These are phyloP conservation scores for Vulpes ferrilata DNA, from an alignment of 2,113 vertebrate species.

Conservation along the genomic window DNA sequence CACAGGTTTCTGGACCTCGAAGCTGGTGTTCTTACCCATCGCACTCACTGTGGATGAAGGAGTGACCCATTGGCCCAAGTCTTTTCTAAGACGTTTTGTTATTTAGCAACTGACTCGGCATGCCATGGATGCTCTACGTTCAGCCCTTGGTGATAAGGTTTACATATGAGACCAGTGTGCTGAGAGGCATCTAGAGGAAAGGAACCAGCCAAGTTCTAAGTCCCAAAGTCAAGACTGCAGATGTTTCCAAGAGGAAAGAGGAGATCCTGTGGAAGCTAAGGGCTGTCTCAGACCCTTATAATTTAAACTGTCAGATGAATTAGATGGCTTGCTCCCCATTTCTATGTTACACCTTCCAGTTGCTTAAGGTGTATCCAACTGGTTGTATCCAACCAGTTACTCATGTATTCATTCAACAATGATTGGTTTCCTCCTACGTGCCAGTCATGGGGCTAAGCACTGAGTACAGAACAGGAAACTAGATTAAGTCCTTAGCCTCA, in stretches of 20 bases:
- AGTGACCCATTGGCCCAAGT: neutral
- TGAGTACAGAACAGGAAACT: slow-evolving; percentile 38
- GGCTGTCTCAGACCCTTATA: neutral
- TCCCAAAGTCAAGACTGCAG: neutral
- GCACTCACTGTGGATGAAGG: neutral
- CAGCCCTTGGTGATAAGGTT: neutral
- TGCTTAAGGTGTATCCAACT: too few species aligned
- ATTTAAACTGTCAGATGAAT: neutral
- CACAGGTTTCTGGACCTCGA: neutral
- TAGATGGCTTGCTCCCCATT: neutral
- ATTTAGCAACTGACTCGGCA: neutral
- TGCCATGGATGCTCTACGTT: neutral
- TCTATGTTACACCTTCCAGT: neutral
- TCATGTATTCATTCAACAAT: neutral
- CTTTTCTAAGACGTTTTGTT: slow-evolving; percentile 22
- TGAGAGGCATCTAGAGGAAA: neutral
- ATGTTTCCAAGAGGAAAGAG: neutral
- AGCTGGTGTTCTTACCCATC: neutral
- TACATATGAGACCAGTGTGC: neutral
- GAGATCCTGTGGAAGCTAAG: neutral
- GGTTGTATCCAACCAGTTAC: neutral
- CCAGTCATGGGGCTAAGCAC: neutral
- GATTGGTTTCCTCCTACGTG: neutral
- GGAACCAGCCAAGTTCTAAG: neutral
- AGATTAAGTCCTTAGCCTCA: neutral